Percentiles rank a stretch among this genome's conserved stretches.
Evolutionary conservation across 2,113 vertebrate species (phyloP).

Genomic region (Podarcis raffonei): DNA sequence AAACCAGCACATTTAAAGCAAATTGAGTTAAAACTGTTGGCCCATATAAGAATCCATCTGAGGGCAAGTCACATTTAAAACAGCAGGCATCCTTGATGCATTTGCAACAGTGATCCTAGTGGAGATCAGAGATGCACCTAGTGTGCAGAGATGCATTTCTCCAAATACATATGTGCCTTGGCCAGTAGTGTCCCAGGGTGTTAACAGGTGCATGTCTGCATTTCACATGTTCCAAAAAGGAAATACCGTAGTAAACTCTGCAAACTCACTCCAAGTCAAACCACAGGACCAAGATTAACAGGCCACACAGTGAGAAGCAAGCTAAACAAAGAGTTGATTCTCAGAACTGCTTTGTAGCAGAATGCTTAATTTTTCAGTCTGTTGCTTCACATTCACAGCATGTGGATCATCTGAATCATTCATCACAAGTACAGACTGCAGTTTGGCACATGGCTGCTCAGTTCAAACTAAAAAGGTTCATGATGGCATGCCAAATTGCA

Average conservation of each 20-base stretch:
- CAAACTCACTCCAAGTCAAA: not conserved
- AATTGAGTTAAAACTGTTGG: too few relatives aligned
- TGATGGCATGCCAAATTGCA: conserved; percentile 10
- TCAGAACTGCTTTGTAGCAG: not conserved
- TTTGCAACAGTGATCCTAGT: not conserved
- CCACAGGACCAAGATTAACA: not conserved
- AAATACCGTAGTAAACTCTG: not conserved
- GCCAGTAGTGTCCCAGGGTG: not conserved
- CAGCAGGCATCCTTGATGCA: not conserved
- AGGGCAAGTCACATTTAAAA: not conserved
- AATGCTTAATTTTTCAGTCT: not conserved
- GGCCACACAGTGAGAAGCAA: not conserved
- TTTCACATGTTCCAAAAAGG: not conserved
- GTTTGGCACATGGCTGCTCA: not conserved
- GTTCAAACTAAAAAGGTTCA: not conserved
- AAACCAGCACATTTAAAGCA: not conserved
- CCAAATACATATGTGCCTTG: not conserved
- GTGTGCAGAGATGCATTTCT: not conserved
- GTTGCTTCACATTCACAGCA: not conserved
- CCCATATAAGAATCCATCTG: not conserved
- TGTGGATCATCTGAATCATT: not conserved
- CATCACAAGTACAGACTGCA: not conserved
- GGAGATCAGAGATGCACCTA: not conserved
- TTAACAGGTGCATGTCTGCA: not conserved
- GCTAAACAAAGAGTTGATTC: not conserved